phyloP scores from a whole-genome alignment of 1,140 invertebrate species.

The Neoseiulus cucumeris region DNA sequence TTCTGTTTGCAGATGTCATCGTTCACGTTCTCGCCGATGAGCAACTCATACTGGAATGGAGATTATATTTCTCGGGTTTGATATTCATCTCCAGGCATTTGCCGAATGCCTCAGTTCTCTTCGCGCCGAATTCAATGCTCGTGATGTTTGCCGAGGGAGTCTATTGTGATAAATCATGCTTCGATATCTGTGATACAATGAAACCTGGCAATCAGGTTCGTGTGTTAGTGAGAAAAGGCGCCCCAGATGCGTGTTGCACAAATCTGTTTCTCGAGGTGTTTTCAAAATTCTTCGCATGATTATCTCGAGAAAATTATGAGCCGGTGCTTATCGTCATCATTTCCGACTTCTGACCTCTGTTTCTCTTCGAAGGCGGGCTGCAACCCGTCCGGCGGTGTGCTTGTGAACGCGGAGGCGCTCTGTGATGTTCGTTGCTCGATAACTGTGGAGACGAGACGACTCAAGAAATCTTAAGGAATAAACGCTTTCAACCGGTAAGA shows the following conservation, averaged over 20 bases:
- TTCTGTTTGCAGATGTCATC: neutral
- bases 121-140: neutral
- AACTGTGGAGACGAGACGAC: neutral
- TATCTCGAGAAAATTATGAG: too few species aligned
- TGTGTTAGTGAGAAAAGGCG: too few species aligned
- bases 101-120: neutral
- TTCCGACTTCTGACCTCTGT: too few species aligned
- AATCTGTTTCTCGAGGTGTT: too few species aligned
- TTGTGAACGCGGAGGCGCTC: neutral
- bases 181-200: neutral
- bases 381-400: neutral
- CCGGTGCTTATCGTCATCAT: too few species aligned
- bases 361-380: too few species aligned
- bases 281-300: too few species aligned
- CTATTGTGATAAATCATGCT: slow-evolving; percentile 4
- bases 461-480: neutral
- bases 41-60: neutral
- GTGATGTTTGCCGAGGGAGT: slow-evolving; percentile 3
- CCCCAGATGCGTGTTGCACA: too few species aligned
- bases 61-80: neutral
- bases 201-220: too few species aligned
- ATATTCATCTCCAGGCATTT: neutral
- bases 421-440: neutral
- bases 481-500: neutral
- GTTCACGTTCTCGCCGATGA: neutral